Percentiles rank a stretch among this genome's conserved stretches.
Conservation (phyloP, 2,797 vertebrate species). For the Catostomus latipinnis region DNA sequence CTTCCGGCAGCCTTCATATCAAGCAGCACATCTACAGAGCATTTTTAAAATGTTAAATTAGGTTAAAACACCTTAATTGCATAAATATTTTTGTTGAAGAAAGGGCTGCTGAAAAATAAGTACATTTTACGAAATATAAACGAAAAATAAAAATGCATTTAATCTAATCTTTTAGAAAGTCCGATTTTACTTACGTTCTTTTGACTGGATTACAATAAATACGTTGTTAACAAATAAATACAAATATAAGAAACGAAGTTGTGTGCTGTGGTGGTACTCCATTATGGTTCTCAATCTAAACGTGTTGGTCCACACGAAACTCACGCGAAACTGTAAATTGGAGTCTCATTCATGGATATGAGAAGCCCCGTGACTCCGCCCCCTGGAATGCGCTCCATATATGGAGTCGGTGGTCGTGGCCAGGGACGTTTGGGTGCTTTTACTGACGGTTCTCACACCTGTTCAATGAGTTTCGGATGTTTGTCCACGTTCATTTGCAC, state of each 20-base stretch:
- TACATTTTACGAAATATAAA: too few relatives aligned
- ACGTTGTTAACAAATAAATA: slow-evolving; percentile 72
- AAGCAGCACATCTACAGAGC: slow-evolving; percentile 86
- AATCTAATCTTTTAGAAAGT: neutral
- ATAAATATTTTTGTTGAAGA: too few relatives aligned
- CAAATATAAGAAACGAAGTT: slow-evolving; percentile 55
- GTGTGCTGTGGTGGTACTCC: slow-evolving; percentile 67
- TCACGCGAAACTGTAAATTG: slow-evolving; percentile 23
- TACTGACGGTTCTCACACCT: slow-evolving; percentile 35
- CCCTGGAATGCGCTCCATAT: slow-evolving; percentile 71
- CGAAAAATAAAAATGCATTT: too few relatives aligned
- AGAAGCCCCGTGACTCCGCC: slow-evolving; percentile 72
- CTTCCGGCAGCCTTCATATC: slow-evolving; percentile 90
- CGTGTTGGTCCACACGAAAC: slow-evolving; percentile 24
- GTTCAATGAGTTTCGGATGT: slow-evolving; percentile 50
- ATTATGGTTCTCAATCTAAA: slow-evolving; percentile 63
- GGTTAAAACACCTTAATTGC: too few relatives aligned
- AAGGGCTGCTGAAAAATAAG: too few relatives aligned
- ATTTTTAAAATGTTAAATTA: slow-evolving; percentile 2
- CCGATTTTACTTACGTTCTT: slow-evolving; percentile 78
- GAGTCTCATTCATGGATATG: slow-evolving; percentile 77
- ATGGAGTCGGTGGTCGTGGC: slow-evolving; percentile 61
- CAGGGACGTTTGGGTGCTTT: slow-evolving; percentile 31
- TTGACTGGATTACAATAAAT: slow-evolving; percentile 72
- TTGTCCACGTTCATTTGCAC: slow-evolving; percentile 46